Evolutionary conservation across 2,113 vertebrate genomes (phyloP).

Genomic region (Mormyrus iriodes): DNA sequence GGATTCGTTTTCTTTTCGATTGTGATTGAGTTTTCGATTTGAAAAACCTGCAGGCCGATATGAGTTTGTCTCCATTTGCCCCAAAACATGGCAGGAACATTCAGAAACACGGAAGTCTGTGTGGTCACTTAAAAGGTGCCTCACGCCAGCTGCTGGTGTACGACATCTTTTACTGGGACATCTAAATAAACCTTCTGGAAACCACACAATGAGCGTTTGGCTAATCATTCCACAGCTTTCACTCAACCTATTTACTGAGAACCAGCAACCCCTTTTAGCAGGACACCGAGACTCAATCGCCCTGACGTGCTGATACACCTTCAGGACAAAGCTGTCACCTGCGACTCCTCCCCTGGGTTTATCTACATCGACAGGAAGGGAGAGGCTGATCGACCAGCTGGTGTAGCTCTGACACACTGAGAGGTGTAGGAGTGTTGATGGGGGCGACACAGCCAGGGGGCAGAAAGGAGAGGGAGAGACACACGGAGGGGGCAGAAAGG

Average conservation of each 20-base stretch:
- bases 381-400: background rate
- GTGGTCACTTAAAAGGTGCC: background rate
- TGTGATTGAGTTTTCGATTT: background rate
- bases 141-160: background rate
- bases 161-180: background rate
- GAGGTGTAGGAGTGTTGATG: background rate
- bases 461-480: background rate
- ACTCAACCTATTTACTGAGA: background rate
- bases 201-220: background rate
- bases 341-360: background rate
- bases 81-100: background rate
- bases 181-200: background rate
- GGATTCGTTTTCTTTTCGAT: background rate
- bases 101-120: background rate
- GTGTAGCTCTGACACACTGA: background rate
- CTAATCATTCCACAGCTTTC: background rate
- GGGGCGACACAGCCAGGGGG: background rate
- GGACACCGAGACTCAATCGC: background rate
- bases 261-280: background rate
- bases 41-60: background rate
- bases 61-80: background rate
- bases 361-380: slow-evolving; percentile 4
- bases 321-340: background rate
- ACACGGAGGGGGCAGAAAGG: no score
- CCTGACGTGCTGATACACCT: background rate